Evolutionary conservation across 2,888 invertebrate species (phyloP).

Genomic region (Eilema sororculum): DNA sequence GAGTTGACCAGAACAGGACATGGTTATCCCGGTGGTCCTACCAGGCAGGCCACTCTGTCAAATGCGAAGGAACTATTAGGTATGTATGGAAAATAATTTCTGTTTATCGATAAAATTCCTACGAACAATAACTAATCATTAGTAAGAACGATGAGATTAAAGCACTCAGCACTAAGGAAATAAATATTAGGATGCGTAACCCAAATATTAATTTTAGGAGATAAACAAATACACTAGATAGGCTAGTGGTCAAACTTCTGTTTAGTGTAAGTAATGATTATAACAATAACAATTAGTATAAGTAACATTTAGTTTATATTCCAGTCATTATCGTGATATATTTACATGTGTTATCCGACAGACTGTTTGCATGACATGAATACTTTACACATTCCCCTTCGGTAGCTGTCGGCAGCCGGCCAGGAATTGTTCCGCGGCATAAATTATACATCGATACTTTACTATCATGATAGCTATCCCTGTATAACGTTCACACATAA

Average conservation of each 20-base stretch:
- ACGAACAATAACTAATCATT: neutral
- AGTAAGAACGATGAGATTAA: neutral
- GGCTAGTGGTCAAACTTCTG: neutral
- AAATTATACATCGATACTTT: conserved; percentile 29
- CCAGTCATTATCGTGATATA: conserved; percentile 14
- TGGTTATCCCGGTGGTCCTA: too few relatives aligned
- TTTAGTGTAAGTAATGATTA: conserved; percentile 4
- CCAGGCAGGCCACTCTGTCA: too few relatives aligned
- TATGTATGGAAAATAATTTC: neutral
- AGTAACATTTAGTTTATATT: neutral
- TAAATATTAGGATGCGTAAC: neutral
- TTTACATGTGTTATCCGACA: conserved; percentile 47
- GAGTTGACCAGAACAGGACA: too few relatives aligned
- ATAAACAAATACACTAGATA: neutral
- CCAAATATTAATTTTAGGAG: neutral
- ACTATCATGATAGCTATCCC: conserved; percentile 44
- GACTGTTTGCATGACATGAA: conserved; percentile 61
- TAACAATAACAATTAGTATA: neutral
- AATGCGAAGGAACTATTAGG: too few relatives aligned
- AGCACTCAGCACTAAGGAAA: neutral
- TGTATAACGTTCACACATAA: conserved; percentile 31
- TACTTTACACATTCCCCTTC: conserved; percentile 41
- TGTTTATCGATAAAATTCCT: neutral
- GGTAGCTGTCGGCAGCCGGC: conserved; percentile 60
- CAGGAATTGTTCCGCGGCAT: conserved; percentile 59